phyloP scores from a whole-genome alignment of 2,888 invertebrate species.

The Itoplectis maculator region DNA sequence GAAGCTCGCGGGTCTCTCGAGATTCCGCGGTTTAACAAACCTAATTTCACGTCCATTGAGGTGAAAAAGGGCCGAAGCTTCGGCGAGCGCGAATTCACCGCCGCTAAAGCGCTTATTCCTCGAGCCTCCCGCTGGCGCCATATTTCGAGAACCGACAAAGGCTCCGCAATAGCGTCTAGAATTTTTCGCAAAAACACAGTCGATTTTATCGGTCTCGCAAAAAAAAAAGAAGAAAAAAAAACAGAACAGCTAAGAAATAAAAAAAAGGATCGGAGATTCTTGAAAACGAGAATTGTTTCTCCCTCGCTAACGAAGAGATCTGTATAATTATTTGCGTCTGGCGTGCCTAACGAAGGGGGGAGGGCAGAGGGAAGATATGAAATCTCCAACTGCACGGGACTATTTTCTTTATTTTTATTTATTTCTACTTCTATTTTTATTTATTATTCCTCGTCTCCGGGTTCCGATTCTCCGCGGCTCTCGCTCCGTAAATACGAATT shows the following conservation, averaged over 20 bases:
- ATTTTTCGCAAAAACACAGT: slow-evolving; percentile 9
- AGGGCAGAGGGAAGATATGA: slow-evolving; percentile 11
- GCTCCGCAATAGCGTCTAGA: neutral
- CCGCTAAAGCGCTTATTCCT: neutral
- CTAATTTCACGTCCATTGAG: slow-evolving; percentile 40
- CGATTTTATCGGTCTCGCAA: neutral
- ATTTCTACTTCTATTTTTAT: neutral
- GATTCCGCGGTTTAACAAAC: slow-evolving; percentile 50
- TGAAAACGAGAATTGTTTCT: neutral
- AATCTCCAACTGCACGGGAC: slow-evolving; percentile 28
- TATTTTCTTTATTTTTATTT: slow-evolving; percentile 3
- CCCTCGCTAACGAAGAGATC: slow-evolving; percentile 40
- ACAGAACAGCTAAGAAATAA: neutral
- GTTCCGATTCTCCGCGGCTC: slow-evolving; percentile 23
- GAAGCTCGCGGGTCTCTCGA: slow-evolving; percentile 17
- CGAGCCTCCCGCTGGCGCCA: neutral
- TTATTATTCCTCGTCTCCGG: neutral
- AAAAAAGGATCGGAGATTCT: neutral
- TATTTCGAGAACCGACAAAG: slow-evolving; percentile 36
- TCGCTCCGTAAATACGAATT: slow-evolving; percentile 49
- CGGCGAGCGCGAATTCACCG: slow-evolving; percentile 8
- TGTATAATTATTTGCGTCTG: slow-evolving; percentile 49
- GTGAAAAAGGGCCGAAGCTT: slow-evolving; percentile 9
- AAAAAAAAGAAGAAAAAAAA: neutral
- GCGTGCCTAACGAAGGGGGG: slow-evolving; percentile 36